Base-by-base conservation (phyloP, 2,888 invertebrate species). In the Nycteola revayana region DNA sequence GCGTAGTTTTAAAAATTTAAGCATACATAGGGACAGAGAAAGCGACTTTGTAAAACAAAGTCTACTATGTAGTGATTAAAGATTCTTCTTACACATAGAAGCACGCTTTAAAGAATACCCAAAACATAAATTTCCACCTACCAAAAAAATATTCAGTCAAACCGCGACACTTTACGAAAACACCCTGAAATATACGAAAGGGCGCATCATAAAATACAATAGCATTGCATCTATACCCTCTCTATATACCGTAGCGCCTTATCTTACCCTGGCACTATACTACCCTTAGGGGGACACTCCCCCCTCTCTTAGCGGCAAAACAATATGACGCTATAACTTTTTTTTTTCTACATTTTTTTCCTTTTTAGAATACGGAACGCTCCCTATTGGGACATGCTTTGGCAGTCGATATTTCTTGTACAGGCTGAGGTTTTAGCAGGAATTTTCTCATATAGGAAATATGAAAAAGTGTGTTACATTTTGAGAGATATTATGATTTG, bases 241-340 rank as follows among this genome's bases (percentile, higher is more conserved):
- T 72, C 67, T 75, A 78, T 69, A 71, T 70, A 65, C 70, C 66
- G 70, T 73, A 76, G 67, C 76, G 75, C 78, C 82, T 82, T 82
- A 85, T 85, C 84, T 76, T 73, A 60, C 75, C 79, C 77, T 71
- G 56, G 73, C 82, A 83, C 83, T 85, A 83, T 78, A 82, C 75
- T 69, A 70, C 75, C 74, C 70, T 59, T 50, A 39, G n/a, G n/a
- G n/a, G n/a, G n/a, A n/a, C n/a, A n/a, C n/a, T 31, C 57, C 56
- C 56, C 57, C 58, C 56, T 66, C 77, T 70, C 76, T 75, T 75
- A 77, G 82, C 74, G 78, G 85, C 84, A 86, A 88, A 87, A 88
- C 87, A 88, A 88, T 88, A 87, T 88, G 87, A 87, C 85, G 86
- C 83, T 86, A 88, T 84, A 84, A 83, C 81, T 84, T 88, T 86